These are phyloP conservation scores for Lasioglossum calceatum DNA, from an alignment of 2,888 invertebrate species.

Conservation along the genomic window DNA sequence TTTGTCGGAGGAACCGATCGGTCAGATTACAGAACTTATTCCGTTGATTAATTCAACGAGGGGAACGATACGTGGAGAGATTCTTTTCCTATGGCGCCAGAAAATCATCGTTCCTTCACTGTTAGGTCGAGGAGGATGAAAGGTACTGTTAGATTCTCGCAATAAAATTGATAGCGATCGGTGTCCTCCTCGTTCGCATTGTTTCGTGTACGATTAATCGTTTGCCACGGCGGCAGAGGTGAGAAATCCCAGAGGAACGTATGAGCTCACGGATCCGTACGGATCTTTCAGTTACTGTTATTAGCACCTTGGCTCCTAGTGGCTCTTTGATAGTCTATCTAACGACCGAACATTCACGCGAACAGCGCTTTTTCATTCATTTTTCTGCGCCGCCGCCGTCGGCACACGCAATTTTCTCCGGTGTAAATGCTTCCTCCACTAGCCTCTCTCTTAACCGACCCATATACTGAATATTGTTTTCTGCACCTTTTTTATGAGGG, in stretches of 20 bases:
- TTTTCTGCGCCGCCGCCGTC: neutral
- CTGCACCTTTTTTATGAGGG: too few relatives aligned
- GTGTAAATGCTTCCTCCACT: neutral
- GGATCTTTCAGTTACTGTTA: slow-evolving; percentile 5
- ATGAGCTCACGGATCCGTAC: neutral
- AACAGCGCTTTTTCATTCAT: neutral
- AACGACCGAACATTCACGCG: neutral
- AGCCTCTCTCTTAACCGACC: neutral
- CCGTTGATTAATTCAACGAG: slow-evolving; percentile 36
- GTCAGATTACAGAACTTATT: slow-evolving; percentile 48
- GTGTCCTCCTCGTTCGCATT: slow-evolving; percentile 16
- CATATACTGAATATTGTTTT: neutral
- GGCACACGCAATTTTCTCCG: neutral
- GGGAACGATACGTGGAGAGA: neutral
- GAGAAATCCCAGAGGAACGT: slow-evolving; percentile 22
- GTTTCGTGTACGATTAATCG: slow-evolving; percentile 26
- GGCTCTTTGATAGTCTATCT: neutral
- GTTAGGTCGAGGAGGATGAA: neutral
- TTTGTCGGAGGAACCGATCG: slow-evolving; percentile 37
- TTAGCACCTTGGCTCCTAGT: neutral
- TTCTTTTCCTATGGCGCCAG: neutral
- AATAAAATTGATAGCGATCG: slow-evolving; percentile 39
- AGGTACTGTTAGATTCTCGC: slow-evolving; percentile 39
- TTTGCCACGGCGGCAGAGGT: neutral
- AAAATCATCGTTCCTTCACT: neutral